Base-by-base conservation (phyloP, 2,113 vertebrate genomes). In the Siniperca knerii region DNA sequence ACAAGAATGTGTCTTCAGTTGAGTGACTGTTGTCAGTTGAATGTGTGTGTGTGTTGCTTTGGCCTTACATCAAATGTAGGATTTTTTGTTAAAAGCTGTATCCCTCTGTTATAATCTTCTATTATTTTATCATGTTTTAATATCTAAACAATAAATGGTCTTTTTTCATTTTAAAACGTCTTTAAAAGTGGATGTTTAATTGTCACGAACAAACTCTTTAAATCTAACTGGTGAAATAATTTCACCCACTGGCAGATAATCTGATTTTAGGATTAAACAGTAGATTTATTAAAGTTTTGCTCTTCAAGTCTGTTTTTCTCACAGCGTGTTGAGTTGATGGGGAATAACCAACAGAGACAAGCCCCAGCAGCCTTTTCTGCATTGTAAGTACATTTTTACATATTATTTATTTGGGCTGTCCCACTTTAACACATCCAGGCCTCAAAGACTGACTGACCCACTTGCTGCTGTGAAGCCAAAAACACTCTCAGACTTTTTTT, bases 391-490 rank as follows among this genome's bases (percentile, higher is more conserved):
- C 37, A 75, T 81, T 79, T 85, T 83, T 64, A 70, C 79, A 46
- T 68, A 71, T 75, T 86, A 72, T 82, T 86, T 83, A 65, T 89
- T 57, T 54, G 66, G 60, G 48, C 29, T 80, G 87, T 79, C 80
- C 76, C 87, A 86, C 73, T 81, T 83, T 44, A 68, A 64, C 70
- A 40, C 37, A 55, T 18, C 44, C 57, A 25, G 75, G 42, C 50
- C 42, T 81, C 58, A 82, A 42, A 87, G 33, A 37, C 12, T 15
- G 23, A 52, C 65, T 87, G 71, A 83, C 76, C 85, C 76, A 79
- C 71, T 79, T 87, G 29, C 80, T 75, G 74, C 66, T 72, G 20
- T 35, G 52, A 77, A 71, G 58, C 37, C 42, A 54, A 1, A 75
- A 54, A 46, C 62, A 33, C 42, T 33, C 21, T 60, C 37, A 8